Evolutionary conservation across 2,797 vertebrate genomes (phyloP), one percentile per base, ranked within the genome.

Genomic region (Ctenosaura bakeri): DNA sequence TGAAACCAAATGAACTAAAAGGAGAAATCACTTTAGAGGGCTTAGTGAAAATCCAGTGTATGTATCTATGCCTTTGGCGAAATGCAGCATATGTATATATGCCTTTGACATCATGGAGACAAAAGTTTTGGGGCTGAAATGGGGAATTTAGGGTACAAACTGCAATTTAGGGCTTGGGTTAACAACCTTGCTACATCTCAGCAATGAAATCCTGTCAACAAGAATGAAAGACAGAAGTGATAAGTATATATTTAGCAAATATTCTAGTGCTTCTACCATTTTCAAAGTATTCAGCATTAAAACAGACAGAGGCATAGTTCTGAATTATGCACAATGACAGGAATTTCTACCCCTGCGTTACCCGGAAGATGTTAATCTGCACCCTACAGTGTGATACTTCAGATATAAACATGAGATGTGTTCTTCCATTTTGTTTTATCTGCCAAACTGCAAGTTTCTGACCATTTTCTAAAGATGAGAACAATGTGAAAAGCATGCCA

Each of bases 361-460:
- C 59, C 20, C 74, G 35, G 71, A 71, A 88, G 54, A 83, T 54
- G 69, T 73, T 74, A 14, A 10, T 74, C 38, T 87, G n/a, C 54
- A 35, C 56, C n/a, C 66, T 46, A 42, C 32, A 3, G 56, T 46
- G 6, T 12, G 18, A 29, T 66, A 1, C 46, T 42, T 89, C 62
- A 78, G 76, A 81, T 74, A 74, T 12, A 78, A 78, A 78, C 26
- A 50, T 26, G 4, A 14, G 2, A 10, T 90, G 83, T 78, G 73
- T 90, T 89, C 22, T 46, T 83, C 66, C 22, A 18, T 3, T 5
- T 74, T 89, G 71, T 22, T 24, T 74, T 59, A 76, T 76, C 71
- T 74, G 87, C 42, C 80, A 89, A 85, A 85, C 80, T 46, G 38
- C n/a, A 66, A 42, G n/a, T 22, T 85, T 52, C 32, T 46, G 22